Evolutionary conservation across 2,888 invertebrate species (phyloP).

Genomic region (Noctua comes): DNA sequence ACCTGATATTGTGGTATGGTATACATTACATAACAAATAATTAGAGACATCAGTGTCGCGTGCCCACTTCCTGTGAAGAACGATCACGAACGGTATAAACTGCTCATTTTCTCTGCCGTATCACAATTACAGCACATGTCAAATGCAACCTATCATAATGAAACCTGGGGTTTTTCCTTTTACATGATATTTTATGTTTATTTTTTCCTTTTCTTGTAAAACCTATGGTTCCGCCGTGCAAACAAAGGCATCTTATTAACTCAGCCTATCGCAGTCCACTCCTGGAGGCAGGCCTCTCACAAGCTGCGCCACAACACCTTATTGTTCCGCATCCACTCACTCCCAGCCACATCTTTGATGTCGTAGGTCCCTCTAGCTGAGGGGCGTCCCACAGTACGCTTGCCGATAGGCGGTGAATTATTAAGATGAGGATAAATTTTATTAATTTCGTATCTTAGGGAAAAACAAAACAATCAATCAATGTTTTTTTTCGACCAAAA

Average conservation of each 20-base stretch:
- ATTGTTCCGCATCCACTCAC: neutral
- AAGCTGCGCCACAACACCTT: neutral
- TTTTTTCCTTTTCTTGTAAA: neutral
- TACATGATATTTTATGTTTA: neutral
- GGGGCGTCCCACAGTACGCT: neutral
- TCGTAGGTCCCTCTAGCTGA: neutral
- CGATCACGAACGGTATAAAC: constrained; percentile 24
- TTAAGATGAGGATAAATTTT: neutral
- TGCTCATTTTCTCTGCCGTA: constrained; percentile 51
- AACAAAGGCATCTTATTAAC: neutral
- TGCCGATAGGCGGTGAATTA: neutral
- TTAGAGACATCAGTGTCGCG: constrained; percentile 22
- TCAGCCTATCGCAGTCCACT: neutral
- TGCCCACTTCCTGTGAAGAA: constrained; percentile 46
- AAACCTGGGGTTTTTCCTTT: constrained; percentile 19
- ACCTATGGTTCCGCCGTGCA: neutral
- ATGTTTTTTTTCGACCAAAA: neutral
- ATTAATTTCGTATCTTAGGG: neutral
- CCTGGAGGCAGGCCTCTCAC: neutral
- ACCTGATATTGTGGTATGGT: neutral
- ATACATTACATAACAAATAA: constrained; percentile 39
- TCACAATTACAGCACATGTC: constrained; percentile 38
- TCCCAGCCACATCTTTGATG: neutral
- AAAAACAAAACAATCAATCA: neutral
- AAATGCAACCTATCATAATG: constrained; percentile 8